Conservation (phyloP, 2,797 vertebrate genomes). For the Cottoperca gobio region DNA sequence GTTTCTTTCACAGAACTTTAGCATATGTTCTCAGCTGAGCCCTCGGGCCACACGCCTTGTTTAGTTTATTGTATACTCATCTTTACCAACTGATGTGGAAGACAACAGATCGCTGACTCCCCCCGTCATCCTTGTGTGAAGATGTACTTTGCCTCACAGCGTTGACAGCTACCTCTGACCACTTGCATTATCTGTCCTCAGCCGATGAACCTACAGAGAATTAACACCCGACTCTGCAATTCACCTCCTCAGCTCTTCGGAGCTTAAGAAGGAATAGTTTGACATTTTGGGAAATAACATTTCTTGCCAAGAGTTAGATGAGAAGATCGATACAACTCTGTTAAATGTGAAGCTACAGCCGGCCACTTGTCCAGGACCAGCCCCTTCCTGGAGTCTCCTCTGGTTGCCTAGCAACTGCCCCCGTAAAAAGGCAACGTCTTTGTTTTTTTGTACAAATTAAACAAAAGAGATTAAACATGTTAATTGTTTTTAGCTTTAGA, state of each 20-base stretch:
- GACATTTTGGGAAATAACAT: neutral
- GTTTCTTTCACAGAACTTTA: slow-evolving; percentile 13
- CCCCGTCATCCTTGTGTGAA: neutral
- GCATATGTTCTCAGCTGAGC: slow-evolving; percentile 60
- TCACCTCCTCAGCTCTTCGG: neutral
- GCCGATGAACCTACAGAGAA: neutral
- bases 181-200: neutral
- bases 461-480: too few relatives aligned
- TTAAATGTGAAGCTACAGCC: neutral
- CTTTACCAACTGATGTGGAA: slow-evolving; percentile 50
- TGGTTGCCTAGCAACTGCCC: too few relatives aligned
- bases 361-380: neutral
- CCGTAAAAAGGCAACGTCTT: too few relatives aligned
- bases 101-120: slow-evolving; percentile 35
- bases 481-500: neutral
- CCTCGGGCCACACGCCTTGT: slow-evolving; percentile 45
- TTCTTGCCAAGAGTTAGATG: neutral
- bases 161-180: neutral
- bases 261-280: neutral
- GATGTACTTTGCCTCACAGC: neutral
- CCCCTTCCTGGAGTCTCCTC: neutral
- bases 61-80: slow-evolving; percentile 49
- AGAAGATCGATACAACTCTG: neutral
- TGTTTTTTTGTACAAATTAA: too few relatives aligned
- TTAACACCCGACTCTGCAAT: too few relatives aligned